These are phyloP conservation scores for Chiridota heheva DNA, from an alignment of 35 echinoderm and acorn worm genomes.

Conservation along the genomic window DNA sequence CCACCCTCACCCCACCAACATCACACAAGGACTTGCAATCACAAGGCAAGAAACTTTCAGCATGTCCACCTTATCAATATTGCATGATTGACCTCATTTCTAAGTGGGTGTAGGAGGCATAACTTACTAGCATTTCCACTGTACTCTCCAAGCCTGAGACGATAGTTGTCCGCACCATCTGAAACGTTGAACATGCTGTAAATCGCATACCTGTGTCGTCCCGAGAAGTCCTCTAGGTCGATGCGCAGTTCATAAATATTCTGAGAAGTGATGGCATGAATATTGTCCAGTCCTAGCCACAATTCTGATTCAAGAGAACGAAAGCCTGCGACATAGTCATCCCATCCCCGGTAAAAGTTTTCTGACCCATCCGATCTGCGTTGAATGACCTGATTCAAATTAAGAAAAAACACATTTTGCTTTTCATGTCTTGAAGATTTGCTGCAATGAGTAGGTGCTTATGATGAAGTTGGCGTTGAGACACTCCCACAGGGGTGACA, in stretches of 20 bases:
- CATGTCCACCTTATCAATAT: too few relatives aligned
- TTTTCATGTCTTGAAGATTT: too few relatives aligned
- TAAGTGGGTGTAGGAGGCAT: neutral
- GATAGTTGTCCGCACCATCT: constrained; percentile 1
- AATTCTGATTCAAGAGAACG: constrained; percentile 34
- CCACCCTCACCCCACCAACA: too few relatives aligned
- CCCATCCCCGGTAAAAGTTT: constrained; percentile 22
- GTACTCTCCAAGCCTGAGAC: neutral
- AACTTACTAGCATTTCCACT: constrained; percentile 15
- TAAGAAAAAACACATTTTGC: neutral
- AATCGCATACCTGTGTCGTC: neutral
- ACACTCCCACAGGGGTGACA: too few relatives aligned
- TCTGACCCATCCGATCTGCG: constrained; percentile 11
- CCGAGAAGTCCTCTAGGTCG: neutral
- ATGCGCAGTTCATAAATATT: constrained; percentile 33
- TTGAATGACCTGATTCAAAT: constrained; percentile 18
- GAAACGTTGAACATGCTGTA: neutral
- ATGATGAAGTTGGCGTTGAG: too few relatives aligned
- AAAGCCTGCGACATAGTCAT: constrained; percentile 22
- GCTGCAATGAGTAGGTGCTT: too few relatives aligned
- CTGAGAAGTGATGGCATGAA: neutral
- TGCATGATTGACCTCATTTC: too few relatives aligned
- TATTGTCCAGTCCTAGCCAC: constrained; percentile 51
- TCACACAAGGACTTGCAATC: too few relatives aligned
- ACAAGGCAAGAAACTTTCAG: too few relatives aligned